A percentile compares a stretch with the other conserved stretches of the same genome.
Conservation (phyloP, 2,888 invertebrate species). For the Lasius fuliginosus region DNA sequence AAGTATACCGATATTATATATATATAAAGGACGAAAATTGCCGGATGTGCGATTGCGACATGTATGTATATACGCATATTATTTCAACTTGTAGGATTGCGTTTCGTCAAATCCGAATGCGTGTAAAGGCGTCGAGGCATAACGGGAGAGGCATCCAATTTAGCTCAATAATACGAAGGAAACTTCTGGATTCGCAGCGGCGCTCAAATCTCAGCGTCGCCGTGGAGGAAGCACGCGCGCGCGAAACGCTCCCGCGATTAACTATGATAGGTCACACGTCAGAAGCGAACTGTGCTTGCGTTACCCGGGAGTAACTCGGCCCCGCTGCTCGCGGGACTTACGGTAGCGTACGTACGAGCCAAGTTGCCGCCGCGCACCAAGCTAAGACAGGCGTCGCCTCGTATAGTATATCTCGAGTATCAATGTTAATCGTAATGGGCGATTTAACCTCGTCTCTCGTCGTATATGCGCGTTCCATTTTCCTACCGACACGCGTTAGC, state of each 20-base stretch:
- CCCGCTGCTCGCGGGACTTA: background rate
- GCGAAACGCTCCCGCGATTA: conserved; percentile 40
- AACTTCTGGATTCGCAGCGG: conserved; percentile 17
- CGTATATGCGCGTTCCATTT: conserved; percentile 51
- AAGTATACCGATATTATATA: background rate
- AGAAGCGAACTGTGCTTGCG: conserved; percentile 17
- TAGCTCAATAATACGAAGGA: conserved; percentile 18
- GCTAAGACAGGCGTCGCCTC: conserved; percentile 53
- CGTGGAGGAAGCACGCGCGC: conserved; percentile 1
- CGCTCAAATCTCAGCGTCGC: conserved; percentile 40
- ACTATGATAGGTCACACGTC: conserved; percentile 37
- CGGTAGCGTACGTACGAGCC: conserved; percentile 25
- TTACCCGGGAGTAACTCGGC: background rate
- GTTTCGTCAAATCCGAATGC: background rate
- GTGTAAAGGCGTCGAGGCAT: background rate
- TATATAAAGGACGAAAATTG: background rate
- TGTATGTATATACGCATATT: background rate
- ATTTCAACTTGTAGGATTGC: background rate
- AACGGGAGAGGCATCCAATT: conserved; percentile 10
- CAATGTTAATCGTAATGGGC: conserved; percentile 55
- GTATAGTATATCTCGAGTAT: conserved; percentile 40
- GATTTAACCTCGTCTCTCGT: conserved; percentile 53
- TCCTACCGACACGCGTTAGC: conserved; percentile 44
- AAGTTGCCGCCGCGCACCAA: conserved; percentile 26
- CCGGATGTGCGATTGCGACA: background rate